Evolutionary conservation across 2,113 vertebrate genomes (phyloP).

Genomic region (Tupaia chinensis): DNA sequence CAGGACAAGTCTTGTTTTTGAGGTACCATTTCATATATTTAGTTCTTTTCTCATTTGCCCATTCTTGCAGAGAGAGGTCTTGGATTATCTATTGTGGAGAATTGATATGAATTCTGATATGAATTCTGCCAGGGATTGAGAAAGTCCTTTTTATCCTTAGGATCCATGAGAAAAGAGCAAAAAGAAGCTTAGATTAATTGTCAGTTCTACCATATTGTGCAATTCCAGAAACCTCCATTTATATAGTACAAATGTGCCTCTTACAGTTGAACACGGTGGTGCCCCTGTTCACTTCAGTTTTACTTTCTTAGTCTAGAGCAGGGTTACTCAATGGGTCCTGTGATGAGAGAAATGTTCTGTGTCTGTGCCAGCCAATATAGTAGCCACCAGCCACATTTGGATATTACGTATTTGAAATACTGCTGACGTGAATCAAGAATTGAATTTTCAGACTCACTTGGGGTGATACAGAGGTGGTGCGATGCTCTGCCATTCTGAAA

Average conservation of each 20-base stretch:
- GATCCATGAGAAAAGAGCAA: neutral
- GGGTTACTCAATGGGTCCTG: neutral
- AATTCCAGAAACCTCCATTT: neutral
- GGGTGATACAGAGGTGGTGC: no score
- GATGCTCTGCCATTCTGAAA: no score
- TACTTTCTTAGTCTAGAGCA: neutral
- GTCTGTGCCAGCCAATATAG: neutral
- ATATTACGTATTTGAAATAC: neutral
- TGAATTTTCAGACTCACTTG: constrained; percentile 3
- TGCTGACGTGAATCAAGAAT: neutral
- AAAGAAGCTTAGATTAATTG: neutral
- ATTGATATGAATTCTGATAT: neutral
- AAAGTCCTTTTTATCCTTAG: neutral
- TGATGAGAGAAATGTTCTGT: neutral
- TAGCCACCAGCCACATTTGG: neutral
- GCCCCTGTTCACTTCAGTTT: neutral
- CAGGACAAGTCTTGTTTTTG: neutral
- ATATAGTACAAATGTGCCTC: neutral
- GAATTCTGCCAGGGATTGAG: neutral
- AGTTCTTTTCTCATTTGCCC: neutral
- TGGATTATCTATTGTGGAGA: neutral
- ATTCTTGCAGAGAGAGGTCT: neutral
- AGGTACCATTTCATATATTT: constrained; percentile 4
- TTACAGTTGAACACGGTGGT: neutral
- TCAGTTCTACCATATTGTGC: neutral